A percentile compares a stretch with the other conserved stretches of the same genome.
These are phyloP conservation scores for Nebria brevicollis DNA, from an alignment of 2,888 invertebrate species.

Conservation along the genomic window DNA sequence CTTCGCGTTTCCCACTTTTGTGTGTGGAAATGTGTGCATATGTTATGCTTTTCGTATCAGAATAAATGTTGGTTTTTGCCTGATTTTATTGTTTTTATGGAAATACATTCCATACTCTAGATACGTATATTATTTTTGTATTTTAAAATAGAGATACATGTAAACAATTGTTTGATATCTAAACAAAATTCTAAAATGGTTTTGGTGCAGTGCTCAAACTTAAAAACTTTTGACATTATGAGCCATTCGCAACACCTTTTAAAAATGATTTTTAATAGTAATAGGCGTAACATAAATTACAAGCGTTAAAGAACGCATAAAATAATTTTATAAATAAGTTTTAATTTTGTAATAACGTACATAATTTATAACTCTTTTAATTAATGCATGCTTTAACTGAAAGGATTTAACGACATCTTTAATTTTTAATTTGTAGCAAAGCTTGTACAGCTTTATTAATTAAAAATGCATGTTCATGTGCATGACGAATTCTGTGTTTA, in stretches of 20 bases:
- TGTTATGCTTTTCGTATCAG: conserved; percentile 1
- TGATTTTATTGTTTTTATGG: background rate
- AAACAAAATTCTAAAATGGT: background rate
- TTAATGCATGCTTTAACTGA: background rate
- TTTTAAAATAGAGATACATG: background rate
- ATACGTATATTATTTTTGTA: background rate
- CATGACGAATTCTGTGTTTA: background rate
- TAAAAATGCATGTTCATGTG: background rate
- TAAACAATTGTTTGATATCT: background rate
- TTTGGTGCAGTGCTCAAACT: background rate
- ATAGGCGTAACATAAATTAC: background rate
- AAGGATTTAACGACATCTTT: conserved; percentile 1
- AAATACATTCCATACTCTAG: background rate
- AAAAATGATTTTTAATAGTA: background rate
- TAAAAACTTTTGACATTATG: background rate
- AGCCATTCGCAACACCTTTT: background rate
- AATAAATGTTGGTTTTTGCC: background rate
- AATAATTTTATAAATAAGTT: background rate
- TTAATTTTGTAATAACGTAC: background rate
- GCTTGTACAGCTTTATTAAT: background rate
- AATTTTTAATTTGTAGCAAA: background rate
- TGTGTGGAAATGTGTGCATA: background rate
- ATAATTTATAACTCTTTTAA: conserved; percentile 1
- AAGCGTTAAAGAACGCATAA: background rate
- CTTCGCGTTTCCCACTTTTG: background rate